phyloP scores from a whole-genome alignment of 2,888 invertebrate genomes.

The Odontocolon sp. region DNA sequence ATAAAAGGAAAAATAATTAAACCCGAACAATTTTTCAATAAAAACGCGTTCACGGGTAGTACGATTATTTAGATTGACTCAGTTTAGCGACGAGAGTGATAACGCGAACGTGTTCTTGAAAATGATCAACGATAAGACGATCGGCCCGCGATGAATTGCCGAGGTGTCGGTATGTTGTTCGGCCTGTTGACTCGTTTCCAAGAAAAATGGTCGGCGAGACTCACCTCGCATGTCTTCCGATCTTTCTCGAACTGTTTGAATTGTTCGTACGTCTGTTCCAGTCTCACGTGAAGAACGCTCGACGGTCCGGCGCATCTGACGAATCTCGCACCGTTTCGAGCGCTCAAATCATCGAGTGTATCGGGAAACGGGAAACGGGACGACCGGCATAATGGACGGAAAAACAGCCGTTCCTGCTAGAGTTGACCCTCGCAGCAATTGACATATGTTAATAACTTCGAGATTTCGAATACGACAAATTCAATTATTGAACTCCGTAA shows the following conservation, averaged over 20 bases:
- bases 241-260: conserved; percentile 91
- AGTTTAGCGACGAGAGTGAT: conserved; percentile 87
- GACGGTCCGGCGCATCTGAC: conserved; percentile 82
- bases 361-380: conserved; percentile 73
- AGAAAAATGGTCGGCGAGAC: conserved; percentile 89
- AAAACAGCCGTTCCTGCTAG: too few relatives aligned
- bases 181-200: conserved; percentile 90
- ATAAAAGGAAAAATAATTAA: conserved; percentile 1
- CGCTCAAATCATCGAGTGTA: conserved; percentile 70
- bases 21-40: not conserved
- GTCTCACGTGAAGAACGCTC: conserved; percentile 85
- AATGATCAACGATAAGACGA: conserved; percentile 89
- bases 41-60: too few relatives aligned
- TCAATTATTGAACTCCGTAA: conserved; percentile 63
- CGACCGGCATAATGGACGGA: conserved; percentile 73
- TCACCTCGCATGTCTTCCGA: conserved; percentile 90
- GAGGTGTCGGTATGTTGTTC: conserved; percentile 89
- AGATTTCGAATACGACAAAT: conserved; percentile 58
- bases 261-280: conserved; percentile 91
- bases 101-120: conserved; percentile 87
- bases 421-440: too few relatives aligned
- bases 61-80: too few relatives aligned
- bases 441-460: conserved; percentile 73
- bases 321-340: conserved; percentile 70
- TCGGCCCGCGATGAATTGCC: conserved; percentile 90